Evolutionary conservation across 2,797 vertebrate species (phyloP).

Genomic region (Notamacropus eugenii): DNA sequence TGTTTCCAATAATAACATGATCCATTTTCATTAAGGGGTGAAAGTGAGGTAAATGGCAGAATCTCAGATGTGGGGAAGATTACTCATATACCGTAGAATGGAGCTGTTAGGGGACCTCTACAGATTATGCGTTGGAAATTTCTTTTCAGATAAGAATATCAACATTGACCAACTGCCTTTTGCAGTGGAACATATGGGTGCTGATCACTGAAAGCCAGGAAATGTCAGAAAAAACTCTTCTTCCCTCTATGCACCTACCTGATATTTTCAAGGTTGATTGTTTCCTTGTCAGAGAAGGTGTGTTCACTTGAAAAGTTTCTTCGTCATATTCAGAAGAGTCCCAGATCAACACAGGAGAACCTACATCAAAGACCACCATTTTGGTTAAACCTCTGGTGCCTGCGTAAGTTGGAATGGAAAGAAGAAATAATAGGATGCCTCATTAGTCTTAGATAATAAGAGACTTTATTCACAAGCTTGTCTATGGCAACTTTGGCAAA

Average conservation of each 20-base stretch:
- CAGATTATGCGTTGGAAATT: constrained; percentile 1
- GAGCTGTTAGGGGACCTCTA: neutral
- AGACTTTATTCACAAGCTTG: neutral
- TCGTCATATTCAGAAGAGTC: constrained; percentile 50
- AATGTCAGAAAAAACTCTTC: constrained; percentile 59
- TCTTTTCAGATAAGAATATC: constrained; percentile 27
- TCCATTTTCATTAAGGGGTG: constrained; percentile 28
- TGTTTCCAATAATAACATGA: constrained; percentile 41
- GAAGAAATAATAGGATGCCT: constrained; percentile 32
- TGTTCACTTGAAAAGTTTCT: constrained; percentile 68
- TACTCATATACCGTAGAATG: constrained; percentile 44
- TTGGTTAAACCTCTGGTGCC: constrained; percentile 58
- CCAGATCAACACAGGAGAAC: constrained; percentile 37
- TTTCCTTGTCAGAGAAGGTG: constrained; percentile 69
- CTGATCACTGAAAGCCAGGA: constrained; percentile 39
- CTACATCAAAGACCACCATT: constrained; percentile 36
- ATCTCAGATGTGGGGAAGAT: neutral
- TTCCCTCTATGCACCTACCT: constrained; percentile 70
- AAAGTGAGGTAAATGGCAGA: neutral
- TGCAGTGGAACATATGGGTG: neutral
- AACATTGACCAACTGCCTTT: neutral
- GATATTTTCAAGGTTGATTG: constrained; percentile 65
- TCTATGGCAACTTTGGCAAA: neutral
- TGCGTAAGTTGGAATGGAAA: constrained; percentile 45
- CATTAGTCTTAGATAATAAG: constrained; percentile 55